A percentile compares a stretch with the other conserved stretches of the same genome.
Evolutionary conservation across 2,888 invertebrate species (phyloP).

Genomic region (Chromoteleia sp.): DNA sequence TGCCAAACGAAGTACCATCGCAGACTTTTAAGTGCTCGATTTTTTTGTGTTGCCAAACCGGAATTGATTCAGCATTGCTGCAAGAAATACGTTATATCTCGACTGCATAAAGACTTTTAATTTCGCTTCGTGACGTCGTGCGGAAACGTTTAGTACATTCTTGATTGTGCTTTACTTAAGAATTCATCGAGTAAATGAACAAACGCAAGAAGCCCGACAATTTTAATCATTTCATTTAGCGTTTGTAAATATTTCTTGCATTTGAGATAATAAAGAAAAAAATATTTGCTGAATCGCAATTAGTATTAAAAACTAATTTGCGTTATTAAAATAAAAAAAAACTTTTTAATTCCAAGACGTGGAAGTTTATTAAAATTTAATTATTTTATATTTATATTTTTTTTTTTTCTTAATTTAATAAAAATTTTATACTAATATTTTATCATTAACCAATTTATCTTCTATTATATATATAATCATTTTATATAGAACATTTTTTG

Average conservation of each 20-base stretch:
- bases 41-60: constrained; percentile 34
- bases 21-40: constrained; percentile 26
- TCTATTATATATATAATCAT: too few relatives aligned
- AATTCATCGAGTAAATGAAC: constrained; percentile 55
- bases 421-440: too few relatives aligned
- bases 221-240: constrained; percentile 33
- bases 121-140: constrained; percentile 44
- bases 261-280: constrained; percentile 37
- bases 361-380: not conserved
- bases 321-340: constrained; percentile 8
- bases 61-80: constrained; percentile 37
- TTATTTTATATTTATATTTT: not conserved
- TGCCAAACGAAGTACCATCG: constrained; percentile 42
- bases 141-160: constrained; percentile 42
- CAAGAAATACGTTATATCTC: constrained; percentile 39
- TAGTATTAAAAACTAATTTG: constrained; percentile 16
- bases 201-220: constrained; percentile 36
- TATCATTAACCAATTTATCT: too few relatives aligned
- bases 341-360: not conserved
- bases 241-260: constrained; percentile 37
- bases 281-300: constrained; percentile 32
- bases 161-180: constrained; percentile 54
- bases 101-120: constrained; percentile 53
- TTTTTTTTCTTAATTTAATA: not conserved
- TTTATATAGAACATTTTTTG: too few relatives aligned